Conservation (phyloP, 2,797 vertebrate species). For the Furcifer pardalis region DNA sequence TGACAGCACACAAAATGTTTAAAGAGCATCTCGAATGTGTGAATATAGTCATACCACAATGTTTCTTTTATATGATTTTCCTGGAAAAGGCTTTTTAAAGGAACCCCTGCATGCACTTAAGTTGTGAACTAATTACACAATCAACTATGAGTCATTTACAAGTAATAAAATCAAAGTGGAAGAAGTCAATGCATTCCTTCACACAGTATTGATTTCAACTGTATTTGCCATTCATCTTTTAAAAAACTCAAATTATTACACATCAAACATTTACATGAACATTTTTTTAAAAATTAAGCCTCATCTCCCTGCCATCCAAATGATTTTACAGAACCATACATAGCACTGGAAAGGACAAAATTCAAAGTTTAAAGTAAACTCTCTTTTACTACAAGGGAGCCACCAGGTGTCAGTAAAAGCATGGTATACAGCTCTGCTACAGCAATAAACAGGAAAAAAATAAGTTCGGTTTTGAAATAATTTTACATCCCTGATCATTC, state of each 20-base stretch:
- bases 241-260: not conserved
- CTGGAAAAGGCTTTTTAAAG: not conserved
- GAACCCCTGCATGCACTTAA: not conserved
- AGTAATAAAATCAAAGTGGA: too few species aligned
- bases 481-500: not conserved
- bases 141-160: not conserved
- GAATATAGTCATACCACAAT: not conserved
- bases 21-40: too few species aligned
- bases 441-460: not conserved
- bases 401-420: slow-evolving; percentile 66
- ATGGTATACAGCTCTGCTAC: not conserved
- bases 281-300: not conserved
- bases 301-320: not conserved
- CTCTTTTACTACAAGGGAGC: not conserved
- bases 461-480: not conserved
- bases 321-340: not conserved
- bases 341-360: not conserved
- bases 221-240: not conserved
- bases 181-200: not conserved
- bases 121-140: not conserved
- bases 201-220: not conserved
- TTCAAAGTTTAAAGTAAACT: not conserved
- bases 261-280: not conserved
- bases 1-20: too few species aligned
- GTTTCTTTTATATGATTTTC: not conserved